Percentiles rank a stretch among this genome's conserved stretches.
These are phyloP conservation scores for Agapostemon virescens DNA, from an alignment of 2,888 invertebrate species.

Conservation along the genomic window DNA sequence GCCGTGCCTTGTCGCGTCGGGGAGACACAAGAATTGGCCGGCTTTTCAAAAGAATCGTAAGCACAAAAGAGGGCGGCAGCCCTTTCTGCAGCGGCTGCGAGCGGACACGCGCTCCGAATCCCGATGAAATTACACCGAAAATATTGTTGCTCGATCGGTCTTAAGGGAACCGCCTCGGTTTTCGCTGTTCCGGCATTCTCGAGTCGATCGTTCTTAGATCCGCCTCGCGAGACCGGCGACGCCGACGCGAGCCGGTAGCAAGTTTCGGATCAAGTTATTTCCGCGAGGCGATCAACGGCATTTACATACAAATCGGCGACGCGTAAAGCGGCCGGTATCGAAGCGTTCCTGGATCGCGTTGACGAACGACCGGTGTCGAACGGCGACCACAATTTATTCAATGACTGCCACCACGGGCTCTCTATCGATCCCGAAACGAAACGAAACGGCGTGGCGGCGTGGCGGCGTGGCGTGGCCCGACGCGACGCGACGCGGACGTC, in stretches of 20 bases:
- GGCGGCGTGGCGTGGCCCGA: background rate
- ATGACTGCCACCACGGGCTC: conserved; percentile 45
- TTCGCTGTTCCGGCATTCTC: background rate
- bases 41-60: conserved; percentile 40
- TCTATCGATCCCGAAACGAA: conserved; percentile 52
- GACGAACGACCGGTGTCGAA: conserved; percentile 57
- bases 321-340: conserved; percentile 52
- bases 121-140: background rate
- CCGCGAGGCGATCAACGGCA: conserved; percentile 57
- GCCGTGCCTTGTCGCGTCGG: background rate
- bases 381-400: conserved; percentile 60
- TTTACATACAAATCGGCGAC: conserved; percentile 67
- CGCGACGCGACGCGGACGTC: background rate
- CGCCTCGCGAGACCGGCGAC: background rate
- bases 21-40: conserved; percentile 41
- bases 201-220: background rate
- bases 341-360: conserved; percentile 41
- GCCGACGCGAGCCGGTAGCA: conserved; percentile 53
- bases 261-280: conserved; percentile 64
- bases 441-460: conserved; percentile 17
- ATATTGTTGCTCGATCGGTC: background rate
- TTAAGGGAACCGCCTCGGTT: background rate
- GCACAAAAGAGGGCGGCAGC: conserved; percentile 19
- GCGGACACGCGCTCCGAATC: background rate
- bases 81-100: background rate